Conservation (phyloP, 2,888 invertebrate species). For the Ditula angustiorana region DNA sequence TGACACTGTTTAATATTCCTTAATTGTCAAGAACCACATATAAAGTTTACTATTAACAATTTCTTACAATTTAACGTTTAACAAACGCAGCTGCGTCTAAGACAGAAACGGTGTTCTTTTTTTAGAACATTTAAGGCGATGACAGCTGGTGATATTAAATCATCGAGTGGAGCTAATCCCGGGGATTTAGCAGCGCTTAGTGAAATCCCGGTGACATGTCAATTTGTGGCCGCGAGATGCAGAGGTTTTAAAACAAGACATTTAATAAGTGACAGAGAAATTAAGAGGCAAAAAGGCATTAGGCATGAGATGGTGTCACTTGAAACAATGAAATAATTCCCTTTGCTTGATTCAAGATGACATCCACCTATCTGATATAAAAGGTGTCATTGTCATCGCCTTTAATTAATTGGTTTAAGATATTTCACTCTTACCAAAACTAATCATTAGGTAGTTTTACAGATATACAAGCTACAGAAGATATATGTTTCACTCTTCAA, state of each 20-base stretch:
- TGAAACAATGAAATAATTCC: background rate
- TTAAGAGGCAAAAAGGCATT: constrained; percentile 5
- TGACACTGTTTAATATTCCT: constrained; percentile 11
- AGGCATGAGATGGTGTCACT: constrained; percentile 1
- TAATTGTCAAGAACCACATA: constrained; percentile 16
- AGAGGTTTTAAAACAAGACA: constrained; percentile 45
- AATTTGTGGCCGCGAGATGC: constrained; percentile 58
- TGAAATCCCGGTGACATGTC: constrained; percentile 55
- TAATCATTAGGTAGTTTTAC: no score
- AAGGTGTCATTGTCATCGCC: no score
- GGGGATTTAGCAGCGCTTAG: constrained; percentile 63
- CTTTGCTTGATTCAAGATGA: no score
- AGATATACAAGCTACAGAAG: no score
- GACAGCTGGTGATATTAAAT: constrained; percentile 77
- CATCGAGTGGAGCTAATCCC: constrained; percentile 55
- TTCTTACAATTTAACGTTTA: background rate
- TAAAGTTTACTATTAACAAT: constrained; percentile 1
- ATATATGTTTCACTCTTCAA: no score
- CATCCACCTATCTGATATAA: no score
- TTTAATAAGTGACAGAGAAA: constrained; percentile 40
- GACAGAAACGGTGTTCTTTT: constrained; percentile 43
- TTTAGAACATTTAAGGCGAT: constrained; percentile 55
- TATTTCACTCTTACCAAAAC: no score
- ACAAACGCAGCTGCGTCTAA: constrained; percentile 48
- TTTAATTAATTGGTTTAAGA: no score